Evolutionary conservation across 2,888 invertebrate species (phyloP).

Genomic region (Danaus chrysippus): DNA sequence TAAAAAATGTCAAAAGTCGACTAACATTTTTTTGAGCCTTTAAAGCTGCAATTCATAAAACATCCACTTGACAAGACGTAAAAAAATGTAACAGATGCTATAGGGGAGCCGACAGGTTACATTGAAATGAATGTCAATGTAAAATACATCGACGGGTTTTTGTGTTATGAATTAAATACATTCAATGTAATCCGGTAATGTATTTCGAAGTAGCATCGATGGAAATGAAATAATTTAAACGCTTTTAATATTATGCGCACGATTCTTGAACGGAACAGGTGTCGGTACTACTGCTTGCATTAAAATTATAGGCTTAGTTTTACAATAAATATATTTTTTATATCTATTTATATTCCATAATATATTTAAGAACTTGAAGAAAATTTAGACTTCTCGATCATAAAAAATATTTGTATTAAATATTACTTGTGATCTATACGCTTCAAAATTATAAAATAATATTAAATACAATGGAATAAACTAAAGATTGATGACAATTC

Average conservation of each 20-base stretch:
- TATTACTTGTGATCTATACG: background rate
- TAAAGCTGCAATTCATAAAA: conserved; percentile 5
- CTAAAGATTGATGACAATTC: too few relatives aligned
- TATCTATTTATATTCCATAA: background rate
- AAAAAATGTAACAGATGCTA: background rate
- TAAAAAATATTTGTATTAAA: too few relatives aligned
- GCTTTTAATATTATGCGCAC: conserved; percentile 15
- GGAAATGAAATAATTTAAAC: conserved; percentile 5
- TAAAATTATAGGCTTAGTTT: conserved; percentile 7
- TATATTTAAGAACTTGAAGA: background rate
- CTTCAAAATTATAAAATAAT: too few relatives aligned
- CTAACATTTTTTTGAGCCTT: background rate
- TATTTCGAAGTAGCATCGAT: background rate
- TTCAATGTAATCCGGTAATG: conserved; percentile 6
- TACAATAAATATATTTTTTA: conserved; percentile 3
- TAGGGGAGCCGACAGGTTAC: background rate
- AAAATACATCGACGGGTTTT: conserved; percentile 13
- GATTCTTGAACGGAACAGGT: conserved; percentile 30
- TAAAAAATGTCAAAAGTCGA: background rate
- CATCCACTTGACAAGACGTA: conserved; percentile 4
- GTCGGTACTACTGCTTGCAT: conserved; percentile 20
- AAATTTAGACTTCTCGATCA: too few relatives aligned
- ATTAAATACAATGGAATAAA: too few relatives aligned
- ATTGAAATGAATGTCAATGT: background rate
- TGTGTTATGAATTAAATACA: background rate